These are phyloP conservation scores for Dorcus hopei DNA, from an alignment of 2,888 invertebrate genomes.

Conservation along the genomic window DNA sequence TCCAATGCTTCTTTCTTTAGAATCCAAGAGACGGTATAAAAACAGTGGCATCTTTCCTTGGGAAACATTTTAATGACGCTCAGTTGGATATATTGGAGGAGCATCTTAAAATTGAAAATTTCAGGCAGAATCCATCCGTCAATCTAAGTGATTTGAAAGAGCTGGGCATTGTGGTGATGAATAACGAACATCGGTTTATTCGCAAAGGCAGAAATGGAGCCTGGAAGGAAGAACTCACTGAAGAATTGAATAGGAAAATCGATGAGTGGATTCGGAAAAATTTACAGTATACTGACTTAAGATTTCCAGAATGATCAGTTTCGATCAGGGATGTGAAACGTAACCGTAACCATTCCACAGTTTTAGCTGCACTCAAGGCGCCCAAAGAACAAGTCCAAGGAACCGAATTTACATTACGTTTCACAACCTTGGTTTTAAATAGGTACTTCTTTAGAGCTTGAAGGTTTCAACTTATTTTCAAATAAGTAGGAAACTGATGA, in stretches of 20 bases:
- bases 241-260: constrained; percentile 62
- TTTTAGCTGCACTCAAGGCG: too few relatives aligned
- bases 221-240: constrained; percentile 70
- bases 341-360: too few relatives aligned
- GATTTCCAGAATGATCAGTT: constrained; percentile 50
- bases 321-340: too few relatives aligned
- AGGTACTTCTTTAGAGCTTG: background rate
- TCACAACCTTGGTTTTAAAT: background rate
- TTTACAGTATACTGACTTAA: constrained; percentile 57
- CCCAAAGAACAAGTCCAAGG: too few relatives aligned
- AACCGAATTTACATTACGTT: too few relatives aligned
- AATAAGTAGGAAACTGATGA: too few relatives aligned
- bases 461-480: too few relatives aligned
- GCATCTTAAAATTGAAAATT: constrained; percentile 77
- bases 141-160: constrained; percentile 66
- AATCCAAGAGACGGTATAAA: constrained; percentile 58
- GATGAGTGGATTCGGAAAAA: constrained; percentile 69
- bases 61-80: constrained; percentile 43
- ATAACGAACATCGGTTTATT: constrained; percentile 62
- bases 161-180: constrained; percentile 56
- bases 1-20: constrained; percentile 43
- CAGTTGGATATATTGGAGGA: constrained; percentile 57
- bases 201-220: constrained; percentile 66
- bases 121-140: constrained; percentile 76
- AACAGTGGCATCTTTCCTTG: constrained; percentile 62